A percentile compares a stretch with the other conserved stretches of the same genome.
Conservation (phyloP, 2,888 invertebrate species). For the Nomada fucata region DNA sequence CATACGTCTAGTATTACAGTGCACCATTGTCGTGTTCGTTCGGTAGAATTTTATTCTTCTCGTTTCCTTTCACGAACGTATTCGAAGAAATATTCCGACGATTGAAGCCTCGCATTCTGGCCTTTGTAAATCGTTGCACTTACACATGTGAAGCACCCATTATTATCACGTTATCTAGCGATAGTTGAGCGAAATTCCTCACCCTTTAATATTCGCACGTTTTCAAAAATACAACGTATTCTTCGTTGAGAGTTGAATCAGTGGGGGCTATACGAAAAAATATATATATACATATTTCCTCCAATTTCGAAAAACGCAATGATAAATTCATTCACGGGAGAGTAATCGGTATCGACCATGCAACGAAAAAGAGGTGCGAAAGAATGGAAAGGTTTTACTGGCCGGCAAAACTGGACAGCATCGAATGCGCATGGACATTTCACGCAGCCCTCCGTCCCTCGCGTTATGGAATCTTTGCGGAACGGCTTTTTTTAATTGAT, state of each 20-base stretch:
- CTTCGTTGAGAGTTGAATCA: not conserved
- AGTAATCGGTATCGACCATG: slow-evolving; percentile 56
- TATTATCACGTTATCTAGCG: not conserved
- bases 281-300: not conserved
- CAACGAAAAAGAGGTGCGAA: slow-evolving; percentile 65
- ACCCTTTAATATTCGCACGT: not conserved
- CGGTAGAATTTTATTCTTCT: slow-evolving; percentile 10
- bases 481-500: slow-evolving; percentile 76
- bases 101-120: not conserved
- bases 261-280: not conserved
- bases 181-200: not conserved
- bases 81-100: slow-evolving; percentile 4
- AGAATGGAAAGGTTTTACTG: slow-evolving; percentile 68
- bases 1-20: slow-evolving; percentile 60
- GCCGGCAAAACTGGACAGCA: slow-evolving; percentile 50
- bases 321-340: slow-evolving; percentile 53
- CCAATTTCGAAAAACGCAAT: slow-evolving; percentile 4
- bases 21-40: slow-evolving; percentile 42
- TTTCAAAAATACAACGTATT: not conserved
- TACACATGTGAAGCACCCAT: not conserved
- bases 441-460: slow-evolving; percentile 60
- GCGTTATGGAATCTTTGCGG: slow-evolving; percentile 74
- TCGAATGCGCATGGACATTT: slow-evolving; percentile 64
- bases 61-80: not conserved
- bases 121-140: not conserved